phyloP scores from a whole-genome alignment of 1,140 invertebrate genomes.

The fruit fly (Drosophila melanogaster) region DNA sequence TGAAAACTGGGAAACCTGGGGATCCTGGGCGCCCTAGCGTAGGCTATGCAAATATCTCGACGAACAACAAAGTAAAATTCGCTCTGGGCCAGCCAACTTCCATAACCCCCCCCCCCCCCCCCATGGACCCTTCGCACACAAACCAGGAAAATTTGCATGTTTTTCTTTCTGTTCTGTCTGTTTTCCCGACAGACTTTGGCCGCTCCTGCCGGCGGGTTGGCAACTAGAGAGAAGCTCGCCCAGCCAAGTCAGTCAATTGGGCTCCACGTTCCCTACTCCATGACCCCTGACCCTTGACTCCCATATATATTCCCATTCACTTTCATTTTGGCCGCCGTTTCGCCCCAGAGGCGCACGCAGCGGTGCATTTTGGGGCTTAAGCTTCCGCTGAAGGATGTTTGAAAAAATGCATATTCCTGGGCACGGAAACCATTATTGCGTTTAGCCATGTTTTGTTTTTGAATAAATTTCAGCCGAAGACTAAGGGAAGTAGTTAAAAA shows the following conservation, averaged over 20 bases:
- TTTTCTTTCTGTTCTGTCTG: constrained; percentile 57
- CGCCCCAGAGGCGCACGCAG: constrained; percentile 16
- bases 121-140: constrained; percentile 8
- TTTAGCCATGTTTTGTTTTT: too few relatives aligned
- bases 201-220: constrained; percentile 17
- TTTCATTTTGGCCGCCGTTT: constrained; percentile 70
- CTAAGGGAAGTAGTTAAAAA: too few relatives aligned
- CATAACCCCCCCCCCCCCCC: not conserved
- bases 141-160: constrained; percentile 69
- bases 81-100: constrained; percentile 37
- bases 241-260: constrained; percentile 72
- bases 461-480: too few relatives aligned
- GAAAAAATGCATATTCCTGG: too few relatives aligned
- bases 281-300: constrained; percentile 21
- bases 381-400: not conserved
- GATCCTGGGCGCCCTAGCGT: constrained; percentile 41
- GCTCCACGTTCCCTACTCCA: constrained; percentile 23
- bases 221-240: constrained; percentile 54
- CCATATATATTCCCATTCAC: constrained; percentile 57
- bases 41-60: constrained; percentile 75
- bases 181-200: constrained; percentile 44
- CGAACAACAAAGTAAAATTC: constrained; percentile 68
- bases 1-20: constrained; percentile 20
- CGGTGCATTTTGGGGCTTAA: not conserved
- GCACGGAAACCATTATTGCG: too few relatives aligned